Evolutionary conservation across 2,888 invertebrate species (phyloP), one percentile per base, ranked within the genome.

Genomic region (Parnassius smintheus): DNA sequence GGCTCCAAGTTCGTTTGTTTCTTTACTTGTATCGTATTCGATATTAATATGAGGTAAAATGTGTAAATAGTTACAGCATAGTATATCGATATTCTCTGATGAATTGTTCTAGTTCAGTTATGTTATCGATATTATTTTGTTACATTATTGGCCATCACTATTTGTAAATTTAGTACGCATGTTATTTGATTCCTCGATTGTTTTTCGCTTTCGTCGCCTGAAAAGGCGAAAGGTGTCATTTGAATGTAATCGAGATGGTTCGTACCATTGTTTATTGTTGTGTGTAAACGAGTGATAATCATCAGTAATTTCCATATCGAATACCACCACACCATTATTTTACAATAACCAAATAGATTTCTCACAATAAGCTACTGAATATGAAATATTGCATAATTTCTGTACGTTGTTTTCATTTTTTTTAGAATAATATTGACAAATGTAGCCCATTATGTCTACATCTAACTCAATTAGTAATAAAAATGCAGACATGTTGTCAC

Each of bases 181-280:
- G 60, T 41, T 49, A 59, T 59, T 59, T 41, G 54, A 59, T 44
- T 59, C 49, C 44, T 64, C 56, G 51, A 61, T 61, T 56, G 52
- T 56, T 51, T 63, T 64, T 59, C 54, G 50, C 56, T 46, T 59
- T 59, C 51, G 63, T 59, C 42, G 50, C 59, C 63, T 56, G 56
- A 56, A 64, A 64, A 56, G 63, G 63, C 56, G 59, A 59, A 64
- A 64, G 59, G 59, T 64, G 63, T 59, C 63, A 41, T 48, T 46
- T 64, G 59, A 59, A 59, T 64, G 56, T 52, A 59, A 64, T 64
- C 63, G 56, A 59, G 63, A 59, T 64, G 41, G 59, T 45, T 35
- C 45, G 3, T 55, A 64, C 59, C 59, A 64, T 64, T 64, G 63
- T 64, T 56, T 63, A 63, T 63, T 64, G 63, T 63, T 59, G 35